Conservation (phyloP, 2,113 vertebrate genomes). For the Sinosuthora webbiana region DNA sequence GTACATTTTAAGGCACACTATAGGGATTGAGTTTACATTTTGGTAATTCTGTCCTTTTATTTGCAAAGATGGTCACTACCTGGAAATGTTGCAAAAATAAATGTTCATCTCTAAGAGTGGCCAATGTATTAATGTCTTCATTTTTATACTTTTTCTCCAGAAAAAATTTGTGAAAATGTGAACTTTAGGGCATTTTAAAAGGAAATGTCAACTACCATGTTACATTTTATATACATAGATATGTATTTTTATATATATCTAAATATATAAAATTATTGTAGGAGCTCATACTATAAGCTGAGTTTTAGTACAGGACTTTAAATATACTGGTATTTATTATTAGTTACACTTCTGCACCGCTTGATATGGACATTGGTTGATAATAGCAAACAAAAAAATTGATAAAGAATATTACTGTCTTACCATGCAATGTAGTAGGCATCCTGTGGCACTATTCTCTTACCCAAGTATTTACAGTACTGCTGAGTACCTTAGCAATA, state of each 20-base stretch:
- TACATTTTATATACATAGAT: slow-evolving; percentile 71
- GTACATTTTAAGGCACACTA: slow-evolving; percentile 77
- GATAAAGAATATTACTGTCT: slow-evolving; percentile 81
- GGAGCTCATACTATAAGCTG: slow-evolving; percentile 42
- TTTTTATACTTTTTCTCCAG: not conserved
- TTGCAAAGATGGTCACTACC: slow-evolving; percentile 62
- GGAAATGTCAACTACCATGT: slow-evolving; percentile 24
- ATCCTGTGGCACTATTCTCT: slow-evolving; percentile 83
- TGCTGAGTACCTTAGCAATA: slow-evolving; percentile 80
- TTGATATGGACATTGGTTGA: slow-evolving; percentile 57
- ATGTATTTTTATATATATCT: slow-evolving; percentile 27
- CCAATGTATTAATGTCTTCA: not conserved
- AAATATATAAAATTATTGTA: slow-evolving; percentile 69
- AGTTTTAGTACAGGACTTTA: slow-evolving; percentile 65
- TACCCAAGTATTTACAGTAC: slow-evolving; percentile 85
- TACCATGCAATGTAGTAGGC: slow-evolving; percentile 88
- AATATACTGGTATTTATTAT: slow-evolving; percentile 52
- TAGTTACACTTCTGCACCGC: slow-evolving; percentile 40
- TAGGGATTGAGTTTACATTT: slow-evolving; percentile 66
- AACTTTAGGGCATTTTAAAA: slow-evolving; percentile 49
- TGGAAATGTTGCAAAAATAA: slow-evolving; percentile 69
- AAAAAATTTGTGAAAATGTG: slow-evolving; percentile 14
- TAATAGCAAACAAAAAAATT: slow-evolving; percentile 60
- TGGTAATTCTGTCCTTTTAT: slow-evolving; percentile 60
- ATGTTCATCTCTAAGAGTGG: slow-evolving; percentile 36